Evolutionary conservation across 2,888 invertebrate species (phyloP).

Genomic region (Neoaliturus tenellus): DNA sequence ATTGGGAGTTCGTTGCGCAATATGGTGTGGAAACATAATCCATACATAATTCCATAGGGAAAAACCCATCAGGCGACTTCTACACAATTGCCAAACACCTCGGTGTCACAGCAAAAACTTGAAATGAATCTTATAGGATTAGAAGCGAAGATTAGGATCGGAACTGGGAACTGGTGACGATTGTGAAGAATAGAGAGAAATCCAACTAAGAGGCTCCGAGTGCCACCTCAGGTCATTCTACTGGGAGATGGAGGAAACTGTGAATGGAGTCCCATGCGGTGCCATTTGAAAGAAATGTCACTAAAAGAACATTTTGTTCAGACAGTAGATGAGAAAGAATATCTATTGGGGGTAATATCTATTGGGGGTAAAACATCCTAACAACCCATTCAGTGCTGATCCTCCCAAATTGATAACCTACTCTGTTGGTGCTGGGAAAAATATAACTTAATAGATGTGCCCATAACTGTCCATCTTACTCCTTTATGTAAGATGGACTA

Average conservation of each 20-base stretch:
- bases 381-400: too few relatives aligned
- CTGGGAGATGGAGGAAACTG: constrained; percentile 47
- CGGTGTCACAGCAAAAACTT: constrained; percentile 17
- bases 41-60: constrained; percentile 30
- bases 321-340: too few relatives aligned
- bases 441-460: too few relatives aligned
- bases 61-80: too few relatives aligned
- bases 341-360: too few relatives aligned
- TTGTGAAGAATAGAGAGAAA: constrained; percentile 45
- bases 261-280: constrained; percentile 27
- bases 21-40: constrained; percentile 50
- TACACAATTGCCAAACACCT: constrained; percentile 42
- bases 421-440: too few relatives aligned
- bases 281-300: constrained; percentile 41
- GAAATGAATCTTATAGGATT: constrained; percentile 51
- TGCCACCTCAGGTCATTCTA: constrained; percentile 12
- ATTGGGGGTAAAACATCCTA: too few relatives aligned
- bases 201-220: neutral
- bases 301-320: too few relatives aligned
- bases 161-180: constrained; percentile 39
- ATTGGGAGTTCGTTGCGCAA: constrained; percentile 44
- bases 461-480: too few relatives aligned
- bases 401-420: too few relatives aligned
- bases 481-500: too few relatives aligned
- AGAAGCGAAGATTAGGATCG: constrained; percentile 30